These are phyloP conservation scores for Acanthornis magna DNA, from an alignment of 2,797 vertebrate species.

Conservation along the genomic window DNA sequence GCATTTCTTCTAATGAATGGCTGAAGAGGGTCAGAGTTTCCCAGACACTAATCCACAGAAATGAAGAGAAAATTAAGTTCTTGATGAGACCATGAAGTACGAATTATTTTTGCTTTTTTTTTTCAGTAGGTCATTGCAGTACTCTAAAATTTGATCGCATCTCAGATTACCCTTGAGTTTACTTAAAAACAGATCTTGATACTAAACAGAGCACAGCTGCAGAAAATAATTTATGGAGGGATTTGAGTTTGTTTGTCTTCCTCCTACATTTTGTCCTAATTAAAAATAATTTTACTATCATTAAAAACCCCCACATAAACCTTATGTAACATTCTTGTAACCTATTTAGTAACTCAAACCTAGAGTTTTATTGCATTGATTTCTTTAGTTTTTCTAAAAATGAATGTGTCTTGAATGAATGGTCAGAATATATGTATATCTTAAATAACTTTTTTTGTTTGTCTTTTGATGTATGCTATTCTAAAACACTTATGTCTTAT, in stretches of 20 bases:
- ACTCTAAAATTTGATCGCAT: not conserved
- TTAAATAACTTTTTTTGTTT: not conserved
- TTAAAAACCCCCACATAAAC: not conserved
- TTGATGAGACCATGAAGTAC: not conserved
- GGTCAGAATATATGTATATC: not conserved
- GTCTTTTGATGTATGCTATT: not conserved
- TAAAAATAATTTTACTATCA: conserved; percentile 2
- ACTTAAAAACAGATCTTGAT: not conserved
- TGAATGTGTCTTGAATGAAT: not conserved
- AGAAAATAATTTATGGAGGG: conserved; percentile 23
- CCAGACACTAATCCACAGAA: not conserved
- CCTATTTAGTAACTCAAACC: not conserved
- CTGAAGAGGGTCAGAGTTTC: not conserved
- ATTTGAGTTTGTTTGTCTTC: not conserved
- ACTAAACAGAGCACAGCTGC: not conserved
- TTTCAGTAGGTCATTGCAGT: not conserved
- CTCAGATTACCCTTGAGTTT: not conserved
- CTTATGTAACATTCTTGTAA: not conserved
- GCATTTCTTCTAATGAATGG: not conserved
- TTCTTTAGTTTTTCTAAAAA: not conserved
- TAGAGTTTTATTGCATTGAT: not conserved
- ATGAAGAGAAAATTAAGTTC: not conserved
- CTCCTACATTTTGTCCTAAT: conserved; percentile 30
- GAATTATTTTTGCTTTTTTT: not conserved
- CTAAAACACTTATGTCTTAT: not conserved